Base-by-base conservation (phyloP, 1,140 invertebrate genomes). In the Neocloeon triangulifer region DNA sequence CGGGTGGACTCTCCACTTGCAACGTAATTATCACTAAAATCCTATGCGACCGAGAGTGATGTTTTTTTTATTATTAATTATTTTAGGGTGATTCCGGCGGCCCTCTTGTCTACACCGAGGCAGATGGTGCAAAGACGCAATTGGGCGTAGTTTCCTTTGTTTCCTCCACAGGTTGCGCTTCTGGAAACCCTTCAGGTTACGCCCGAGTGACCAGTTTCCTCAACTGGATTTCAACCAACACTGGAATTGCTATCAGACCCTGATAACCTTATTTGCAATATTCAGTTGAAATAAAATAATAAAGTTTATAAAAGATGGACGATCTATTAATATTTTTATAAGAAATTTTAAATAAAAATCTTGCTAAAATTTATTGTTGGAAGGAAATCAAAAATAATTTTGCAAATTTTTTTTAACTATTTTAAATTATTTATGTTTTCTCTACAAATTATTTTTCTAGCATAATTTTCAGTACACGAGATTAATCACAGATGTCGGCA, bases 121-220 rank as follows among this genome's bases (percentile, higher is more conserved):
- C 36, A 19, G 50, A 45, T 16, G 39, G 39, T 3, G 15, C 23
- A 0, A 33, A 18, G 30, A 19, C 25, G 34, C 17, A 52, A 47
- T 47, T 61, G 12, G 61, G 61, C 9, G 52, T 64, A 6, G 51
- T 58, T 1, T 58, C 59, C 13, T 64, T 62, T 35, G 52, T 58
- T 2, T 43, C 51, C 15, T 32, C 22, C 2, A 45, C 38, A 7
- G 61, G 62, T 2, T 67, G 64, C 41, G 59, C 53, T 19, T 42
- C 45, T 33, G 51, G 55, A n/a, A 33, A 46, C 14, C 63, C 64
- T 1, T 56, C 57, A n/a, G 63, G 59, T 1, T 67, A 62, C 38
- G 58, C 56, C 1, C 50, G 63, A 13, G 57, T 63, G 12, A 55
- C 56, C 34, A 37, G 39, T 9, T 55, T 57, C 37, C 36, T 61